phyloP scores from a whole-genome alignment of 2,797 vertebrate genomes.

The Argentina silus region DNA sequence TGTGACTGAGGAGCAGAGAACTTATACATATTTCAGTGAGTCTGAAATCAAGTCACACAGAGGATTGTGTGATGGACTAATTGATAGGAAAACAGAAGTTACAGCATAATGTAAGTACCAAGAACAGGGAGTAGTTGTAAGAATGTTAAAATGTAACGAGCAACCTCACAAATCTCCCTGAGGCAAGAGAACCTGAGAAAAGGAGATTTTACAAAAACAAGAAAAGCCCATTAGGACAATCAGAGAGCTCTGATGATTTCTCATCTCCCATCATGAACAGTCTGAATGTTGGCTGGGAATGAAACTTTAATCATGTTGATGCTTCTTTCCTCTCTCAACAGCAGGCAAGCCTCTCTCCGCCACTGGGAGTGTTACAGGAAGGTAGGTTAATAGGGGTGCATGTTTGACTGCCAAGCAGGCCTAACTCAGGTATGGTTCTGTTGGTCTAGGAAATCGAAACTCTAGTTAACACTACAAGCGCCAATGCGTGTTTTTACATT shows the following conservation, averaged over 20 bases:
- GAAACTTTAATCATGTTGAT: conserved; percentile 74
- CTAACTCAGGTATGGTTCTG: conserved; percentile 39
- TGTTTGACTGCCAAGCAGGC: conserved; percentile 50
- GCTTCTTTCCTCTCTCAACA: conserved; percentile 39
- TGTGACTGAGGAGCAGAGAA: not conserved
- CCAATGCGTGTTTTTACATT: no score
- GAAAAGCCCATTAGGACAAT: conserved; percentile 54
- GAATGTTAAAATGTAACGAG: conserved; percentile 12
- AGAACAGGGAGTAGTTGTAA: not conserved
- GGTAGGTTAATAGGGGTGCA: conserved; percentile 61
- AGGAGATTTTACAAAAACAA: conserved; percentile 44
- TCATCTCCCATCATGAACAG: conserved; percentile 42
- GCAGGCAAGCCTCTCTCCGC: not conserved
- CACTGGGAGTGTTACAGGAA: conserved; percentile 9
- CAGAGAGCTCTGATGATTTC: conserved; percentile 32
- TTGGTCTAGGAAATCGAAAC: conserved; percentile 29
- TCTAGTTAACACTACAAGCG: no score
- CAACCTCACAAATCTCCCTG: conserved; percentile 27
- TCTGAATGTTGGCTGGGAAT: conserved; percentile 54
- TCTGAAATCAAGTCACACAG: not conserved
- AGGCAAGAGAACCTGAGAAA: conserved; percentile 37
- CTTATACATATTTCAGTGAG: not conserved
- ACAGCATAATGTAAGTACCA: not conserved
- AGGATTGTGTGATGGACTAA: not conserved
- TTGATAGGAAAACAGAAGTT: not conserved